Evolutionary conservation across 2,113 vertebrate species (phyloP).

Genomic region (Peromyscus leucopus): DNA sequence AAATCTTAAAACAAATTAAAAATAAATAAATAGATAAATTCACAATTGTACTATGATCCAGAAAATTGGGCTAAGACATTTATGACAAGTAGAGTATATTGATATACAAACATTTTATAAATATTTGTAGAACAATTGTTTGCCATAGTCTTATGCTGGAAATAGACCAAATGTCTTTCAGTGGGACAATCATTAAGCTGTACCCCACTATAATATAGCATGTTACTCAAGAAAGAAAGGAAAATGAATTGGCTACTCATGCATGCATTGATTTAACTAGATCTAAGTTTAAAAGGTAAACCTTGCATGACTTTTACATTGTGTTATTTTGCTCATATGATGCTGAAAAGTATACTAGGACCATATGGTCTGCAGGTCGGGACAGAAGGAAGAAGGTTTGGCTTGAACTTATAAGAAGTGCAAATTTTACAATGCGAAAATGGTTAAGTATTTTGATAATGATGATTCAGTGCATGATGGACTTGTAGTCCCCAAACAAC

Average conservation of each 20-base stretch:
- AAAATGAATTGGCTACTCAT: background rate
- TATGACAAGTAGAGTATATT: background rate
- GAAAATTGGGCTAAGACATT: background rate
- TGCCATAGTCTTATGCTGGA: background rate
- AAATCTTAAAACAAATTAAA: too few relatives aligned
- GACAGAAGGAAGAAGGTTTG: accelerated
- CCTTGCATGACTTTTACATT: background rate
- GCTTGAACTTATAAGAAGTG: background rate
- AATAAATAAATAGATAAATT: background rate
- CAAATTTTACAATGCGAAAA: background rate
- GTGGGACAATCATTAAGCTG: background rate
- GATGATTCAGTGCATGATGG: accelerated
- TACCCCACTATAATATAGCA: accelerated
- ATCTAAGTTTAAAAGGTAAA: background rate
- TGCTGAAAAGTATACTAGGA: background rate
- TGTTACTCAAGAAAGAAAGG: background rate
- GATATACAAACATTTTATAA: background rate
- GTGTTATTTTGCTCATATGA: background rate
- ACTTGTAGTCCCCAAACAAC: too few relatives aligned
- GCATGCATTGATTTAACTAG: background rate
- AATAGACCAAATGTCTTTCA: background rate
- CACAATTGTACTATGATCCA: background rate
- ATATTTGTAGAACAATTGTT: background rate
- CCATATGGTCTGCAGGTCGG: background rate
- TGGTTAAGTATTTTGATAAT: background rate